A percentile compares a stretch with the other conserved stretches of the same genome.
phyloP scores from a whole-genome alignment of 2,113 vertebrate genomes.

The Sinocyclocheilus anshuiensis region DNA sequence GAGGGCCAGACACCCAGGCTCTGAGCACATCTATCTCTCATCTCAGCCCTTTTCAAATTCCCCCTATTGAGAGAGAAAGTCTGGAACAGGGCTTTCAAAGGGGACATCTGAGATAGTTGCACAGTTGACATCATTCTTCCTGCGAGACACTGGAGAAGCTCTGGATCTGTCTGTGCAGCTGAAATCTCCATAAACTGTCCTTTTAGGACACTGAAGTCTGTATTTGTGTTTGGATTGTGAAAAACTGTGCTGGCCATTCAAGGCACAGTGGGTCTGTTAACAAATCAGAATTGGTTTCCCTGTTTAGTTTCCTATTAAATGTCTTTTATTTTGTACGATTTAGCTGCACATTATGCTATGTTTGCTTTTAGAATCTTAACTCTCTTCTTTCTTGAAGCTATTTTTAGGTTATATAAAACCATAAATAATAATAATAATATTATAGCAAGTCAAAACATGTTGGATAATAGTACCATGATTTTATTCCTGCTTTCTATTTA shows the following conservation, averaged over 20 bases:
- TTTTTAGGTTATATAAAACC: background rate
- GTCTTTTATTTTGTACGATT: background rate
- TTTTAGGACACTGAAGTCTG: constrained; percentile 40
- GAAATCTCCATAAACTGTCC: constrained; percentile 36
- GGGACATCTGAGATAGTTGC: constrained; percentile 48
- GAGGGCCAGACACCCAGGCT: constrained; percentile 72
- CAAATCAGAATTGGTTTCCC: background rate
- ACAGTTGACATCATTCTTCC: constrained; percentile 46
- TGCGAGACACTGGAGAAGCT: constrained; percentile 43
- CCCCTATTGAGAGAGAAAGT: constrained; percentile 66
- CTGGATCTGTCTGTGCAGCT: constrained; percentile 30
- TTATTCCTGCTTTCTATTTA: background rate
- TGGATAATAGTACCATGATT: background rate
- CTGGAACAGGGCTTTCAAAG: constrained; percentile 65
- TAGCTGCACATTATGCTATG: background rate
- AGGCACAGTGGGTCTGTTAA: background rate
- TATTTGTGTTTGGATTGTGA: background rate
- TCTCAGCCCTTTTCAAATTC: constrained; percentile 72
- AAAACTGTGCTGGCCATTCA: constrained; percentile 2
- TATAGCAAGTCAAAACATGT: background rate
- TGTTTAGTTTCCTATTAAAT: background rate
- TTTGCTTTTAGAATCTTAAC: background rate
- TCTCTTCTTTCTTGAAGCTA: background rate
- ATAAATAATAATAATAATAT: background rate
- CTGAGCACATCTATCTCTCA: constrained; percentile 76